These are phyloP conservation scores for Meloidogyne hapla DNA, from an alignment of 1,140 invertebrate species.

Conservation along the genomic window DNA sequence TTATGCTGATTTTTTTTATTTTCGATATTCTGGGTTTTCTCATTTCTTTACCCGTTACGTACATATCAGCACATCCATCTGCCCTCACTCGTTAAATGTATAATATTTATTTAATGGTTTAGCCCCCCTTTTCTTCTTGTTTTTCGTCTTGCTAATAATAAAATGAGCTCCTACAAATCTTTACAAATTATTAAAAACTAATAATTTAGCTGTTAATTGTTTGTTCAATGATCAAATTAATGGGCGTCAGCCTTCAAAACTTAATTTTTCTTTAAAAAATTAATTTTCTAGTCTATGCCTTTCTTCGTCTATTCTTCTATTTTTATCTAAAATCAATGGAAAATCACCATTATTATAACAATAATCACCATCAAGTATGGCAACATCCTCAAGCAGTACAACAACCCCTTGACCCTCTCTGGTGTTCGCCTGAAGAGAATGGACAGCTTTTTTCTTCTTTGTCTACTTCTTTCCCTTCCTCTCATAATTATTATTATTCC, in stretches of 20 bases:
- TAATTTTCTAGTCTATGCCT: not conserved
- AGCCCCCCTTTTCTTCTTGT: not conserved
- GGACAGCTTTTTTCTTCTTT: not conserved
- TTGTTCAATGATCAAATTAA: not conserved
- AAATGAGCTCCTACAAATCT: not conserved
- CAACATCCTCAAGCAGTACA: not conserved
- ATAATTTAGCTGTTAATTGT: not conserved
- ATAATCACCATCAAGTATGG: not conserved
- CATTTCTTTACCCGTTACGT: not conserved
- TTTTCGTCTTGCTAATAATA: constrained; percentile 2
- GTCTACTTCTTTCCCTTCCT: constrained; percentile 1
- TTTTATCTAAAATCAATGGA: not conserved
- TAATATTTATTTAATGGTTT: constrained; percentile 2
- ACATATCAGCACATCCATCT: not conserved
- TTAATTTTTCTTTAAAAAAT: too few relatives aligned
- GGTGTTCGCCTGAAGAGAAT: not conserved
- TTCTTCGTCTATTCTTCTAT: not conserved
- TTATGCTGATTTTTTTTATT: not conserved
- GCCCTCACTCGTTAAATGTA: not conserved
- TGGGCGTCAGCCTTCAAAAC: too few relatives aligned
- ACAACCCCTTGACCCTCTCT: not conserved
- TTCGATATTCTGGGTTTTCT: not conserved
- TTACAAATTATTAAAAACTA: not conserved
- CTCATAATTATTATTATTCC: constrained; percentile 6
- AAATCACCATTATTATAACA: not conserved